phyloP scores from a whole-genome alignment of 2,113 vertebrate species.

The Cavia aperea region DNA sequence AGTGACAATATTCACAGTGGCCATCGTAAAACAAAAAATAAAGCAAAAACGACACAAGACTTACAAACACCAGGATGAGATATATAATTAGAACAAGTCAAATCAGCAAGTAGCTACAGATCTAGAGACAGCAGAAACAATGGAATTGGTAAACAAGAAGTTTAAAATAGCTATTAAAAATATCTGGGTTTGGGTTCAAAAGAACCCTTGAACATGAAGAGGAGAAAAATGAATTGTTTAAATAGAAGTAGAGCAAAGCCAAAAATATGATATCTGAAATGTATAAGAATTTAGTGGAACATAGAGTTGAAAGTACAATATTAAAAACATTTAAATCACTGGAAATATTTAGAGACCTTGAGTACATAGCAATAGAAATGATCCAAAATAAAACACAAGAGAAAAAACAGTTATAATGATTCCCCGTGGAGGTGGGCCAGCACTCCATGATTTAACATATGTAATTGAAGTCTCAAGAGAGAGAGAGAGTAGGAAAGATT shows the following conservation, averaged over 20 bases:
- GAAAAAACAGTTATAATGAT: neutral
- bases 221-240: neutral
- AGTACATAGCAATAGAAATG: neutral
- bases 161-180: neutral
- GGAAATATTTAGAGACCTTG: neutral
- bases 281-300: neutral
- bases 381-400: neutral
- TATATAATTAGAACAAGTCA: neutral
- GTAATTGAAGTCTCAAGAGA: neutral
- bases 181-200: neutral
- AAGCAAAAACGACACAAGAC: neutral
- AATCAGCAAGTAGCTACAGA: neutral
- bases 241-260: neutral
- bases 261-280: neutral
- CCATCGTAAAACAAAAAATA: neutral
- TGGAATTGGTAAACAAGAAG: neutral
- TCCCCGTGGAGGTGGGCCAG: neutral
- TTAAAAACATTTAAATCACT: neutral
- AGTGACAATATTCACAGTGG: neutral
- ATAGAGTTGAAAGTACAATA: neutral
- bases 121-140: neutral
- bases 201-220: neutral
- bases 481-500: neutral
- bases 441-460: neutral
- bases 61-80: neutral